These are phyloP conservation scores for Creontiades dilutus DNA, from an alignment of 2,888 invertebrate genomes.

Conservation along the genomic window DNA sequence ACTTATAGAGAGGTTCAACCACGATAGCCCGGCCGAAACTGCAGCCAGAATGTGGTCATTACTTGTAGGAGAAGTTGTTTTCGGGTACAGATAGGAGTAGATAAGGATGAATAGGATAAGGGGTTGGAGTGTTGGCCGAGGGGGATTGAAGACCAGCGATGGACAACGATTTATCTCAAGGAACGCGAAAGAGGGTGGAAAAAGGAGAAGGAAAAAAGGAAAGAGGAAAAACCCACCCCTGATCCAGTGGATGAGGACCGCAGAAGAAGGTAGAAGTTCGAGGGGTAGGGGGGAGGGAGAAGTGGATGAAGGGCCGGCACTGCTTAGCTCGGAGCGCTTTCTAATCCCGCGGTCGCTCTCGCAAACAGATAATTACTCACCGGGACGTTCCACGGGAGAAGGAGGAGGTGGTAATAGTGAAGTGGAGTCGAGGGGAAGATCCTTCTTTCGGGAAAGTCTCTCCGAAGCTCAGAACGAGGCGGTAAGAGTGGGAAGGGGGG, in stretches of 20 bases:
- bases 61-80: slow-evolving; percentile 17
- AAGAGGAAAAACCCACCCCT: not conserved
- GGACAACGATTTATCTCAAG: slow-evolving; percentile 56
- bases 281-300: not conserved
- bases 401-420: not conserved
- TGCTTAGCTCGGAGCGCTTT: slow-evolving; percentile 56
- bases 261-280: not conserved
- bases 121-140: not conserved
- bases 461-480: not conserved
- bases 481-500: not conserved
- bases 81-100: slow-evolving; percentile 25
- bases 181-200: slow-evolving; percentile 1
- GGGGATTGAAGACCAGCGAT: slow-evolving; percentile 4
- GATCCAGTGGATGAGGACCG: slow-evolving; percentile 41
- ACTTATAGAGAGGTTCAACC: too few species aligned
- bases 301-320: slow-evolving; percentile 34
- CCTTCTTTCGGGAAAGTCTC: slow-evolving; percentile 42
- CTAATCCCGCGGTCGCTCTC: slow-evolving; percentile 62
- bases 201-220: slow-evolving; percentile 9
- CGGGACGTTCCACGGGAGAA: not conserved
- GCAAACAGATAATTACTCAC: slow-evolving; percentile 65
- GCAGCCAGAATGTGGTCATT: not conserved
- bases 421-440: not conserved
- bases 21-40: not conserved
- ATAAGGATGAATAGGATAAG: slow-evolving; percentile 30